Percentiles rank a stretch among this genome's conserved stretches.
phyloP scores from a whole-genome alignment of 1,140 invertebrate genomes.

The Drosophila bipectinata region DNA sequence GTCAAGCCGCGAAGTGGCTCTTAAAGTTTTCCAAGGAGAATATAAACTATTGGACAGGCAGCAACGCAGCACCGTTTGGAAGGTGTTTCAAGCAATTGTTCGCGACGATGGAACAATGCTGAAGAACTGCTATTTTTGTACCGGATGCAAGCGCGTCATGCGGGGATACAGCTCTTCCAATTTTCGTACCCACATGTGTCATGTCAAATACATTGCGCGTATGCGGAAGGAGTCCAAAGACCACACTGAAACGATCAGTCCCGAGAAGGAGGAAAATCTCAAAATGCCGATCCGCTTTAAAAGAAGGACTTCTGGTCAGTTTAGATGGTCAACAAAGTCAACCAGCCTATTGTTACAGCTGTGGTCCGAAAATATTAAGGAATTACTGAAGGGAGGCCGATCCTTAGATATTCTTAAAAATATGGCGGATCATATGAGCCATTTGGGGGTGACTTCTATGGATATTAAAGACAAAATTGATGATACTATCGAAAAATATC shows the following conservation, averaged over 20 bases:
- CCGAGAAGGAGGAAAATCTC: neutral
- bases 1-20: constrained; percentile 29
- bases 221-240: neutral
- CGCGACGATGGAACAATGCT: constrained; percentile 53
- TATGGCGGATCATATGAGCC: constrained; percentile 32
- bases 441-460: constrained; percentile 13
- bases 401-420: constrained; percentile 24
- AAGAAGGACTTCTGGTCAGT: neutral
- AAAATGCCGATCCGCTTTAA: neutral
- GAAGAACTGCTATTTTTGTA: constrained; percentile 44
- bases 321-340: constrained; percentile 19
- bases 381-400: neutral
- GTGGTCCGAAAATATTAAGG: constrained; percentile 26
- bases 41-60: constrained; percentile 45
- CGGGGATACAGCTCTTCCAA: constrained; percentile 6
- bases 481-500: constrained; percentile 36
- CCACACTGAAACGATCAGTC: neutral
- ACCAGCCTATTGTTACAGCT: constrained; percentile 35
- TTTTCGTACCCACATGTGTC: constrained; percentile 35
- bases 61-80: constrained; percentile 56
- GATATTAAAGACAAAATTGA: constrained; percentile 56
- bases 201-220: constrained; percentile 2
- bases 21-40: constrained; percentile 48
- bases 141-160: constrained; percentile 29
- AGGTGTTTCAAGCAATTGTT: constrained; percentile 53